phyloP scores from a whole-genome alignment of 2,113 vertebrate species.

The Pogona vitticeps region DNA sequence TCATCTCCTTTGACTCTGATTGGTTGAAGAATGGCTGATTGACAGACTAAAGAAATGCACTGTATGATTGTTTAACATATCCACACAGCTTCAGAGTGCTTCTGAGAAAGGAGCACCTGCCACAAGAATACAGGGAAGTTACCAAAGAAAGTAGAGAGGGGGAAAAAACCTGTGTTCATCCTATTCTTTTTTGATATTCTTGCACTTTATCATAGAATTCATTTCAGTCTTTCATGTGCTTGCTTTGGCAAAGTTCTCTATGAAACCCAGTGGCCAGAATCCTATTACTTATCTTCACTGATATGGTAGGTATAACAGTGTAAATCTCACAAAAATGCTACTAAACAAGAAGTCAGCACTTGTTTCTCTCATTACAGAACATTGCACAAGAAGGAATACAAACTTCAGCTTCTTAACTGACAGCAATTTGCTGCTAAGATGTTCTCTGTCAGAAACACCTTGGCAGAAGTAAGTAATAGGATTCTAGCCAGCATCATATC shows the following conservation, averaged over 20 bases:
- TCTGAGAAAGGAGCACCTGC: constrained; percentile 57
- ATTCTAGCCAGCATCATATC: no score
- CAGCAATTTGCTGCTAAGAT: no score
- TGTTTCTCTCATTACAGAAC: no score
- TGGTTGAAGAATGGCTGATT: constrained; percentile 65
- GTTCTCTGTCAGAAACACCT: no score
- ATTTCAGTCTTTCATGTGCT: rapidly evolving
- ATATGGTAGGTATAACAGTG: no score
- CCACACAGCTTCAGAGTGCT: constrained; percentile 49
- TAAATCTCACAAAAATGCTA: no score
- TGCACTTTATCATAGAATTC: background rate
- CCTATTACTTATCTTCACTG: no score
- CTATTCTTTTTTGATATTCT: background rate
- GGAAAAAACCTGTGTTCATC: constrained; percentile 35
- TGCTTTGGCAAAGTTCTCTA: rapidly evolving
- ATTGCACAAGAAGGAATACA: no score
- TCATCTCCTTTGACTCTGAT: constrained; percentile 59
- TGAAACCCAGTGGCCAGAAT: rapidly evolving
- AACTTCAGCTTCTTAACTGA: no score
- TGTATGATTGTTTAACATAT: background rate
- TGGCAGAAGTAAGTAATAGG: no score
- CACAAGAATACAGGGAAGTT: constrained; percentile 52
- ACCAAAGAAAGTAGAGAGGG: constrained; percentile 40
- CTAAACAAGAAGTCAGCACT: no score
- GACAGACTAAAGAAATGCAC: constrained; percentile 51